Evolutionary conservation across 2,888 invertebrate genomes (phyloP).

Genomic region (Drosophila rubida): DNA sequence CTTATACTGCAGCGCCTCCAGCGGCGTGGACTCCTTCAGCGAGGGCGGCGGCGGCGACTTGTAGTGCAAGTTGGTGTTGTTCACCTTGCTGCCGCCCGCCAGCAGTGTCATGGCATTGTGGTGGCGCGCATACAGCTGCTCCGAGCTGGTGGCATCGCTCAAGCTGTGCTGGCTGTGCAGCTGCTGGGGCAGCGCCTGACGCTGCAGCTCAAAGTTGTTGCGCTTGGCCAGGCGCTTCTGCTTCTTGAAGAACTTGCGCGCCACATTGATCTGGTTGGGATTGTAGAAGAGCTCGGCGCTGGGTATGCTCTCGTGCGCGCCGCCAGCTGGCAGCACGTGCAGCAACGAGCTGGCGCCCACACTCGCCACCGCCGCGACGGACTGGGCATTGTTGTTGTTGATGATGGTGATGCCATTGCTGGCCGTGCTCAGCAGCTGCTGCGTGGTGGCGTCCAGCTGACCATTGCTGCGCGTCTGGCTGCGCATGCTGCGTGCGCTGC

Average conservation of each 20-base stretch:
- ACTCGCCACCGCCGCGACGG: constrained; percentile 33
- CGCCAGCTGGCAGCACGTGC: constrained; percentile 42
- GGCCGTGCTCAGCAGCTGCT: constrained; percentile 59
- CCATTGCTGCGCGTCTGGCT: constrained; percentile 85
- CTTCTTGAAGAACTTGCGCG: constrained; percentile 95
- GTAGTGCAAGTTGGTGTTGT: constrained; percentile 92
- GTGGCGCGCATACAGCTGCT: constrained; percentile 81
- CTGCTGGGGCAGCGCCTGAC: constrained; percentile 84
- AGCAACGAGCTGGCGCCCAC: constrained; percentile 62
- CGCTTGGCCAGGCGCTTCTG: constrained; percentile 91
- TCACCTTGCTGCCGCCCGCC: constrained; percentile 91
- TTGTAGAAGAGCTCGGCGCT: constrained; percentile 95
- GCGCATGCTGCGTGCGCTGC: constrained; percentile 88
- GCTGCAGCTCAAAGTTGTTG: constrained; percentile 88
- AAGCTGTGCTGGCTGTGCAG: constrained; percentile 85
- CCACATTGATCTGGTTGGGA: constrained; percentile 96
- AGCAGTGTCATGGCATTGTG: constrained; percentile 86
- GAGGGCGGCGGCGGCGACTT: constrained; percentile 43
- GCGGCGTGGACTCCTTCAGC: neutral
- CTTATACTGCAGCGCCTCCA: constrained; percentile 78
- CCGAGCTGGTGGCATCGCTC: constrained; percentile 86
- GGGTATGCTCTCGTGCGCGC: constrained; percentile 70
- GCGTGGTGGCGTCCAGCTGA: constrained; percentile 58
- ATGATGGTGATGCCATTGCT: constrained; percentile 60
- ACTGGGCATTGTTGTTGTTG: constrained; percentile 58